Conservation (phyloP, 2,888 invertebrate species). For the Drosophila incognita region DNA sequence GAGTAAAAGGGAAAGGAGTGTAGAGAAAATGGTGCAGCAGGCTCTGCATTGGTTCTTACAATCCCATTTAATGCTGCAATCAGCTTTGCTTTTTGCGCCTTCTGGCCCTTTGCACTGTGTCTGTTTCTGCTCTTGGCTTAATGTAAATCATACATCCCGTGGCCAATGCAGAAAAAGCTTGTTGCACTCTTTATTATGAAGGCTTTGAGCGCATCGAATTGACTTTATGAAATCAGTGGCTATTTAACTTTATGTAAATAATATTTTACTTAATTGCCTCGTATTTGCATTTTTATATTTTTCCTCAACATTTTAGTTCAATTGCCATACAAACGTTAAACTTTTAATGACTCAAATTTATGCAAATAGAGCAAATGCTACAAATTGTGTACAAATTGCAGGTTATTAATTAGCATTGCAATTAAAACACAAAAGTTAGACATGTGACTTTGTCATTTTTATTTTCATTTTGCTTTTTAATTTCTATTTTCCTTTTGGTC, state of each 20-base stretch:
- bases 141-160: constrained; percentile 67
- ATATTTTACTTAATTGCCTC: not conserved
- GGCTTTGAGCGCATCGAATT: constrained; percentile 15
- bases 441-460: constrained; percentile 40
- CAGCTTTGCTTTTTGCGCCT: constrained; percentile 70
- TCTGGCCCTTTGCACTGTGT: constrained; percentile 48
- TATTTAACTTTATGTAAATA: constrained; percentile 6
- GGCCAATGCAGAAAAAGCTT: constrained; percentile 36
- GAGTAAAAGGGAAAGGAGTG: not conserved
- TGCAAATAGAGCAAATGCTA: constrained; percentile 25
- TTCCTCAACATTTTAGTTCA: constrained; percentile 20
- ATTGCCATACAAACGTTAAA: constrained; percentile 45
- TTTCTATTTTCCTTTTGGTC: not conserved
- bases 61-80: constrained; percentile 75
- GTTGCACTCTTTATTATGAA: constrained; percentile 32
- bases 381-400: constrained; percentile 34
- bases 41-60: constrained; percentile 28
- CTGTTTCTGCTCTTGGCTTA: constrained; percentile 43
- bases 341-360: constrained; percentile 42
- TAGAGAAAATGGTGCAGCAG: not conserved
- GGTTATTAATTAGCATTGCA: constrained; percentile 70
- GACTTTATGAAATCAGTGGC: constrained; percentile 24
- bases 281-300: not conserved
- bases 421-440: constrained; percentile 54
- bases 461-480: constrained; percentile 1